Base-by-base conservation (phyloP, 35 echinoderm and acorn worm species). In the Hemicentrotus pulcherrimus region DNA sequence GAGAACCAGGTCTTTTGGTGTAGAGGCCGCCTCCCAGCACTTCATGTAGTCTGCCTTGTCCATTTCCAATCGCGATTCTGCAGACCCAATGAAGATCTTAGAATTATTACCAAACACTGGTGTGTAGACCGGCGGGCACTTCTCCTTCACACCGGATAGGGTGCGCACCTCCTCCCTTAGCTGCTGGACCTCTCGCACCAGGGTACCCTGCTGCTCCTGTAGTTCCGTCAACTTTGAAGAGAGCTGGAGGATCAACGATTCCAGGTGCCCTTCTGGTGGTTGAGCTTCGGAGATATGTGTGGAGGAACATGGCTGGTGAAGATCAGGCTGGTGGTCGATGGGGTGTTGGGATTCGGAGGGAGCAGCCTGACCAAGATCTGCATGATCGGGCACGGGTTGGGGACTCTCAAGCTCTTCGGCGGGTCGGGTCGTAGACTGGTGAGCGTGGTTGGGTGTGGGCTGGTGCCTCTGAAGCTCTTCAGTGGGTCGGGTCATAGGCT, bases 1-100 rank as follows among this genome's bases (percentile, higher is more conserved):
- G 85, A 86, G 85, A 31, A 86, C 85, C 32, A 86, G 32, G 85
- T 86, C 85, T 32, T 86, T 86, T 86, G 85, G 85, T 86, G 85
- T 31, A 86, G 85, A 86, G 32, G 85, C 85, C 9, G 85, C 85
- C 85, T 86, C 85, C 85, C 85, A 86, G 19, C 85, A 86, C 85
- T 86, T 86, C 28, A 86, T 86, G 32, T 86, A 86, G 85, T 86
- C 85, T 9, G 8, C 85, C 85, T 86, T 86, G 85, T 86, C 32
- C 85, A 86, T 86, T 32, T 86, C 85, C 24, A 86, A 32, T 86
- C 24, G 85, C 19, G 85, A 86, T 9, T 86, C 28, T 86, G 85
- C 85, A 86, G 85, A 86, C 85, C 32, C 28, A 9, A 86, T 86
- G 85, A 86, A 32, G 32, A 86, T 85, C n/a, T 85, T 85, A 30